A percentile compares a stretch with the other conserved stretches of the same genome.
These are phyloP conservation scores for Andinoacara biseriatus DNA, from an alignment of 2,113 vertebrate genomes.

Conservation along the genomic window DNA sequence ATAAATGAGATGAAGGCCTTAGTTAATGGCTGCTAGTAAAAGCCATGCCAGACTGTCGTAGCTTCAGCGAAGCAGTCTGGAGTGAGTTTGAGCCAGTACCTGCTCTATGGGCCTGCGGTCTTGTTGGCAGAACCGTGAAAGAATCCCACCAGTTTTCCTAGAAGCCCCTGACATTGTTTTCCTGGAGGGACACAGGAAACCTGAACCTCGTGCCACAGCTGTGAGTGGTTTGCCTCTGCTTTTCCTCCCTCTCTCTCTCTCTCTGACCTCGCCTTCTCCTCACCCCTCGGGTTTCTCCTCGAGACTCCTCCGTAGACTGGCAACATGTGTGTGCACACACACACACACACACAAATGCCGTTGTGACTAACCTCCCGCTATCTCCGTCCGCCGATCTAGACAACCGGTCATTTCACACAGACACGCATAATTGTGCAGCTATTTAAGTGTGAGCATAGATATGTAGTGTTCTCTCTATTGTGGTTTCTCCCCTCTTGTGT, in stretches of 20 bases:
- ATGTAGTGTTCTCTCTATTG: constrained; percentile 60
- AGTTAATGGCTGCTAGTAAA: constrained; percentile 24
- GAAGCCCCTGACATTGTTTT: constrained; percentile 68
- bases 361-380: constrained; percentile 62
- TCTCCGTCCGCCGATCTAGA: constrained; percentile 72
- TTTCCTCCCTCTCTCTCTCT: constrained; percentile 39
- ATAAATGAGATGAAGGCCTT: constrained; percentile 45
- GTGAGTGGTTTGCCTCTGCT: constrained; percentile 67
- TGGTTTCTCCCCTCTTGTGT: constrained; percentile 41
- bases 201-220: constrained; percentile 68
- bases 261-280: constrained; percentile 31
- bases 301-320: constrained; percentile 35
- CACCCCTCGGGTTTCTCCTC: constrained; percentile 43
- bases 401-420: constrained; percentile 72
- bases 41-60: constrained; percentile 22
- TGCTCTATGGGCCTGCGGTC: background rate
- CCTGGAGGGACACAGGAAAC: constrained; percentile 71
- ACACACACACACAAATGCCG: constrained; percentile 30
- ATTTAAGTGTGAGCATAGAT: constrained; percentile 65
- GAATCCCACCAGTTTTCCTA: constrained; percentile 56
- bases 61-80: background rate
- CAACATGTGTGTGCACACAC: background rate
- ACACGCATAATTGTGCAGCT: constrained; percentile 72
- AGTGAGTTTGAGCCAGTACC: constrained; percentile 19
- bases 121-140: constrained; percentile 15